These are phyloP conservation scores for Pandemis corylana DNA, from an alignment of 2,888 invertebrate genomes.

Conservation along the genomic window DNA sequence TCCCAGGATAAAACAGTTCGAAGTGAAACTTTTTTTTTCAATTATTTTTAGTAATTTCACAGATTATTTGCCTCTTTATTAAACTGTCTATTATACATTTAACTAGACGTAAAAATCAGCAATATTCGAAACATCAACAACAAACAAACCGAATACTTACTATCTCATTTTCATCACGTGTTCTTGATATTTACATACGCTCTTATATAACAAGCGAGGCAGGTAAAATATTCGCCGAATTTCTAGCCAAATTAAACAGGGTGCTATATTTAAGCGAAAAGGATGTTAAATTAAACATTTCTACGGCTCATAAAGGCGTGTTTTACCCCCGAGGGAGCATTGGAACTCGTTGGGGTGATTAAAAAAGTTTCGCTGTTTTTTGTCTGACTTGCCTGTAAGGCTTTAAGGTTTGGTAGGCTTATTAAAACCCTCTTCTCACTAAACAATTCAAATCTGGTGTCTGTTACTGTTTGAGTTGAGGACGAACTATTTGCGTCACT, in stretches of 20 bases:
- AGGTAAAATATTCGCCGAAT: constrained; percentile 25
- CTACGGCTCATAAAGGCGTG: constrained; percentile 35
- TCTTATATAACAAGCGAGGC: neutral
- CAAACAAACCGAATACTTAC: neutral
- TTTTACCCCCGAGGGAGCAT: constrained; percentile 31
- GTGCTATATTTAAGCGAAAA: constrained; percentile 20
- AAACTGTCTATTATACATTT: too few species aligned
- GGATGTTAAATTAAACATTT: constrained; percentile 41
- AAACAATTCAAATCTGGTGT: constrained; percentile 5
- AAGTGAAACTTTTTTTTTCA: too few species aligned
- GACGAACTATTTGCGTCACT: neutral
- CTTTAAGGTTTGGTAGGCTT: constrained; percentile 18
- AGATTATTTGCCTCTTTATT: too few species aligned
- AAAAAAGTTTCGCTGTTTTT: constrained; percentile 38
- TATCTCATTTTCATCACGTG: neutral
- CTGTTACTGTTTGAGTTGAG: neutral
- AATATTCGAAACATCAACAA: too few species aligned
- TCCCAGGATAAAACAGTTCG: too few species aligned
- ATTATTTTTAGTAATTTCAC: too few species aligned
- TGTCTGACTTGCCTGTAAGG: constrained; percentile 35
- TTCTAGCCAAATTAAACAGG: constrained; percentile 30
- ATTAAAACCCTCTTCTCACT: constrained; percentile 13
- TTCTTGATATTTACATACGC: neutral
- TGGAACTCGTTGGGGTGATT: constrained; percentile 39
- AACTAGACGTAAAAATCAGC: too few species aligned